A percentile compares a stretch with the other conserved stretches of the same genome.
Evolutionary conservation across 2,113 vertebrate species (phyloP).

Genomic region (Riparia riparia): DNA sequence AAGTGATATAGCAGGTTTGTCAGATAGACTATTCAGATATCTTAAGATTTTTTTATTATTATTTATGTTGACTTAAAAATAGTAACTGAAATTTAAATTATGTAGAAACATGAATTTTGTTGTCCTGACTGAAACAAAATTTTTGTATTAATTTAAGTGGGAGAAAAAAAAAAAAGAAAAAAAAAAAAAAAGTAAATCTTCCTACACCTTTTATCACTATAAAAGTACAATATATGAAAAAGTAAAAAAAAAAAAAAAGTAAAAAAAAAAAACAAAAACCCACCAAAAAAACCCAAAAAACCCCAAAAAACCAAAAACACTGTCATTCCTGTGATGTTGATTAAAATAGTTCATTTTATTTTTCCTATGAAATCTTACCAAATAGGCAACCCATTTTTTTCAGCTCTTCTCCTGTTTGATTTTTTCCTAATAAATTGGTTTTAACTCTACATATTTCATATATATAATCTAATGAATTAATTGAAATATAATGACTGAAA

Average conservation of each 20-base stretch:
- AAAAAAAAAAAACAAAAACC: neutral
- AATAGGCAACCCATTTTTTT: neutral
- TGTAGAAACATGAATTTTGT: neutral
- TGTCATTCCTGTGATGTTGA: neutral
- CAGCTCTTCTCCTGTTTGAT: neutral
- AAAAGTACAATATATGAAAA: neutral
- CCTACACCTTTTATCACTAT: neutral
- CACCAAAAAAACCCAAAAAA: too few species aligned
- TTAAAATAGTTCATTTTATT: neutral
- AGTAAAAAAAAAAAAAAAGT: neutral
- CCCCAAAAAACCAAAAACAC: accelerated
- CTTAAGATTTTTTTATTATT: neutral
- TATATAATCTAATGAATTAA: neutral
- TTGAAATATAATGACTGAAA: neutral
- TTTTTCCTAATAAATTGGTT: neutral
- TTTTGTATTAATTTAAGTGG: neutral
- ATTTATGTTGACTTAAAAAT: neutral
- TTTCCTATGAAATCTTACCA: neutral
- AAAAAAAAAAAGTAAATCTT: neutral
- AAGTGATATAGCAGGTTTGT: neutral
- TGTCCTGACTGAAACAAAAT: neutral
- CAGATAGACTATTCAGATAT: neutral
- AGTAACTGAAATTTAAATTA: neutral
- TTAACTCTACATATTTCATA: neutral
- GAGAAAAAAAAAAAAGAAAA: too few species aligned